Conservation (phyloP, 2,113 vertebrate genomes). For the Prunella fulvescens region DNA sequence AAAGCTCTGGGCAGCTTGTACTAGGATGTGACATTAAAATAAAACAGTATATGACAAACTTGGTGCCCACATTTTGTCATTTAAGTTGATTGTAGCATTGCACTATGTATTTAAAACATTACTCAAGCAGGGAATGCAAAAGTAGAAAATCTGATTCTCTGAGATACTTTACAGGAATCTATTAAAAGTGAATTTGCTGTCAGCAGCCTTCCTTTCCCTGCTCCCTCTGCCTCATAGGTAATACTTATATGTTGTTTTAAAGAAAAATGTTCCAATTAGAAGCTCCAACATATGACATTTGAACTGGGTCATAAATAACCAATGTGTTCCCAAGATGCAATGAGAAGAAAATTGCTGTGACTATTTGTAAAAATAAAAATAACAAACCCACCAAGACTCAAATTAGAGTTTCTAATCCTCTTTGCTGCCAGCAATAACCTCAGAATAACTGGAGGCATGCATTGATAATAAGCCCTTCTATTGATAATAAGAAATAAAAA, state of each 20-base stretch:
- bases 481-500: slow-evolving; percentile 4
- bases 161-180: background rate
- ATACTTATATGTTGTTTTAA: slow-evolving; percentile 37
- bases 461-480: background rate
- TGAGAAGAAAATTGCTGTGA: background rate
- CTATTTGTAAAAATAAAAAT: background rate
- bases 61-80: background rate
- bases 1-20: background rate
- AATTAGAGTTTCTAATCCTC: slow-evolving; percentile 22
- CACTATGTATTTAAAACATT: background rate
- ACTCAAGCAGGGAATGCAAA: background rate
- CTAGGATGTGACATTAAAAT: background rate
- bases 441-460: background rate
- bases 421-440: background rate
- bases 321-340: background rate
- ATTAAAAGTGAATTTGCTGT: slow-evolving; percentile 21
- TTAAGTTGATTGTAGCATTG: background rate
- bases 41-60: background rate
- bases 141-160: background rate
- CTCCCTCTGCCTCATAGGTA: background rate
- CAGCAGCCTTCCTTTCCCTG: background rate
- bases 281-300: slow-evolving; percentile 11
- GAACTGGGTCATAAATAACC: slow-evolving; percentile 49
- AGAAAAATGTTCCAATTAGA: slow-evolving; percentile 55
- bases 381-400: background rate